Evolutionary conservation across 2,797 vertebrate species (phyloP).

Genomic region (Mus spretus): DNA sequence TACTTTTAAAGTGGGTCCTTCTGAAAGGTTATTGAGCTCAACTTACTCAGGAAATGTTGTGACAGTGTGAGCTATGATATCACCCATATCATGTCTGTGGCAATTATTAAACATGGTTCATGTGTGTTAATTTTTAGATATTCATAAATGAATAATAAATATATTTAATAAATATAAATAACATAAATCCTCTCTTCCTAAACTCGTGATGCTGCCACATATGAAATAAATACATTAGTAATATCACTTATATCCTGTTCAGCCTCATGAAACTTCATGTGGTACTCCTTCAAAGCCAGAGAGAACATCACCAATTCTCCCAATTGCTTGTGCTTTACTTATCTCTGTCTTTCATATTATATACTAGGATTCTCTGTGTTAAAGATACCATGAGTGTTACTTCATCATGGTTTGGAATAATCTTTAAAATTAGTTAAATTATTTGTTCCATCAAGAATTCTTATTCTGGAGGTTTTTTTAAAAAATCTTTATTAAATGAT

Average conservation of each 20-base stretch:
- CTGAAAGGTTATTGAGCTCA: not conserved
- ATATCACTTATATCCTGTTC: not conserved
- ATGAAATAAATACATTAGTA: not conserved
- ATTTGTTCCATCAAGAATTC: not conserved
- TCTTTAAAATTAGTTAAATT: constrained; percentile 34
- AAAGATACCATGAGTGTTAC: not conserved
- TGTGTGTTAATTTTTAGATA: constrained; percentile 13
- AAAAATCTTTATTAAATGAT: not conserved
- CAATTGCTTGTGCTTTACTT: not conserved
- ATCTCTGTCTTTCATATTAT: not conserved
- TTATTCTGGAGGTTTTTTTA: not conserved
- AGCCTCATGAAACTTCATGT: not conserved
- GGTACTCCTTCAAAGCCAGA: not conserved
- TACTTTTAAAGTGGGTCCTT: constrained; percentile 4
- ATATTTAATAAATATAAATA: too few species aligned
- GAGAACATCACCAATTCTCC: not conserved
- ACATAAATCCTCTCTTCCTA: not conserved
- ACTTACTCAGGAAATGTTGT: not conserved
- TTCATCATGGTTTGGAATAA: not conserved
- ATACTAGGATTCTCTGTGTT: not conserved
- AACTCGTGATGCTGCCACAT: not conserved
- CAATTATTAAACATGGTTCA: not conserved
- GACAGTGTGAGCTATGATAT: not conserved
- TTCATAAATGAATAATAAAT: not conserved
- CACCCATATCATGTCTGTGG: not conserved